A percentile compares a stretch with the other conserved stretches of the same genome.
phyloP scores from a whole-genome alignment of 2,888 invertebrate species.

The Pomacea canaliculata region DNA sequence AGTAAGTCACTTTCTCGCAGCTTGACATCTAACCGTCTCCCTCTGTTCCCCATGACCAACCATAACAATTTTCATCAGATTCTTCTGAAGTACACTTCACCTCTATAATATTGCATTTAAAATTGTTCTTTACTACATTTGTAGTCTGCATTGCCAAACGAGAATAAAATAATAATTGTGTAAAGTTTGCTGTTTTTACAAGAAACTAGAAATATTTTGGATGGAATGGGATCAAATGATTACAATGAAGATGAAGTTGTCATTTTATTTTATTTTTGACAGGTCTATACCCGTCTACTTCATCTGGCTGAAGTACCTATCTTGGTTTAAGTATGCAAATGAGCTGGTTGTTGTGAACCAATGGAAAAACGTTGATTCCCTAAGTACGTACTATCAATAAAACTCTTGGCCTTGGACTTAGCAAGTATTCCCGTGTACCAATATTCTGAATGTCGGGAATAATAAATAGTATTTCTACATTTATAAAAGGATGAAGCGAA shows the following conservation, averaged over 20 bases:
- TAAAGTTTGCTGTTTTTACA: no score
- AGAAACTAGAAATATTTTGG: no score
- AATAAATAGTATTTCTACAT: no score
- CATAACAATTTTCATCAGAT: background rate
- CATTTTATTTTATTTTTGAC: background rate
- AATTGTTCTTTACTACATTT: background rate
- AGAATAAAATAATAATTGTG: no score
- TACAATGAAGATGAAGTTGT: no score
- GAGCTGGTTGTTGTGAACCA: slow-evolving; percentile 90
- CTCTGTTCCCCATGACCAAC: no score
- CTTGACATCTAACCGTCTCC: no score
- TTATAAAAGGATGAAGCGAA: no score
- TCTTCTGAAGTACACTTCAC: background rate
- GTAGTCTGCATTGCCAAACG: background rate
- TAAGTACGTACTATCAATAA: slow-evolving; percentile 65
- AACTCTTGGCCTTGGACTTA: no score
- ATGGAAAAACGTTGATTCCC: slow-evolving; percentile 83
- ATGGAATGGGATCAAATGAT: no score
- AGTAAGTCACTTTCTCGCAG: slow-evolving; percentile 72
- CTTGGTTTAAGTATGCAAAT: slow-evolving; percentile 93
- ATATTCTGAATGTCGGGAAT: no score
- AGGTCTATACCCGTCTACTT: slow-evolving; percentile 65
- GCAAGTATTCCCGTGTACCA: no score
- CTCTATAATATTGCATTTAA: background rate
- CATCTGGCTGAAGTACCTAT: slow-evolving; percentile 76